A percentile compares a stretch with the other conserved stretches of the same genome.
These are phyloP conservation scores for Drosophila anomalipes DNA, from an alignment of 2,888 invertebrate genomes.

Conservation along the genomic window DNA sequence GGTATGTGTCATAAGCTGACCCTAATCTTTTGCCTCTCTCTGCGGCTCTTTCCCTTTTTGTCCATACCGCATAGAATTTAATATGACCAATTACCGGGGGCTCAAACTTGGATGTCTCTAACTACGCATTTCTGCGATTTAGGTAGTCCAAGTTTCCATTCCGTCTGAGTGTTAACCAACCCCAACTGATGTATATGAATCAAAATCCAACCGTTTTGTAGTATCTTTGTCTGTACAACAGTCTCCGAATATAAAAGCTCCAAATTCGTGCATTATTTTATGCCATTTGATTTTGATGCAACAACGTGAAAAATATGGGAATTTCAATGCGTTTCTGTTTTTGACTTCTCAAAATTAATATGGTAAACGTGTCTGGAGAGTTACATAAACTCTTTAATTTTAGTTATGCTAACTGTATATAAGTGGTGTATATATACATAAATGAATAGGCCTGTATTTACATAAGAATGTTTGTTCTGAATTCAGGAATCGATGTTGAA, in stretches of 20 bases:
- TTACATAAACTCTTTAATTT: not conserved
- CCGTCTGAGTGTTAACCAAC: not conserved
- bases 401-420: not conserved
- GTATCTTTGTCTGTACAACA: not conserved
- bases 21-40: conserved; percentile 1
- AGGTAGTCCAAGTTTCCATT: not conserved
- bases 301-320: not conserved
- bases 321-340: not conserved
- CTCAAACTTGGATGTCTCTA: not conserved
- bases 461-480: not conserved
- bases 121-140: not conserved
- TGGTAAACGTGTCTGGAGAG: not conserved
- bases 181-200: not conserved
- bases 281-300: not conserved
- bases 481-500: not conserved
- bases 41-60: not conserved
- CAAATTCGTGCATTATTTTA: not conserved
- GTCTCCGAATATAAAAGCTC: not conserved
- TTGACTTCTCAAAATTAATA: not conserved
- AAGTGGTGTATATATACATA: not conserved
- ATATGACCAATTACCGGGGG: not conserved
- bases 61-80: not conserved
- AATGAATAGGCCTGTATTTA: too few species aligned
- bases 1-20: conserved; percentile 65
- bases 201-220: not conserved